Evolutionary conservation across 2,888 invertebrate species (phyloP).

Genomic region (Crepidodera aurea): DNA sequence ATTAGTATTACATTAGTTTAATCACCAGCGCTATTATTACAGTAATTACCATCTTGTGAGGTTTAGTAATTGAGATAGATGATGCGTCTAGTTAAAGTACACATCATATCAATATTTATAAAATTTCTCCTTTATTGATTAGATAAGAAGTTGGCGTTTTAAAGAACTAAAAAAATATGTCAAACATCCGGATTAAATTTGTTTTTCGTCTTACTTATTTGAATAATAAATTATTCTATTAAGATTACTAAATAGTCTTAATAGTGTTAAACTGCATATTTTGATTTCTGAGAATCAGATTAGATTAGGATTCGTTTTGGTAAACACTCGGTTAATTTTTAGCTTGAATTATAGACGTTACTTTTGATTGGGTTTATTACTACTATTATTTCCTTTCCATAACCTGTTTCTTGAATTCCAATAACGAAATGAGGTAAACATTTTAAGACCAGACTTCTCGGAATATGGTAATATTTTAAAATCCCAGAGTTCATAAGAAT

Average conservation of each 20-base stretch:
- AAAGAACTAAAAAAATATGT: too few relatives aligned
- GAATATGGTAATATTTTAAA: not conserved
- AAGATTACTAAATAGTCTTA: too few relatives aligned
- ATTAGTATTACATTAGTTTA: slow-evolving; percentile 1
- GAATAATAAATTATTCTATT: too few relatives aligned
- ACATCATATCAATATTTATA: not conserved
- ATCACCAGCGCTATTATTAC: slow-evolving; percentile 1
- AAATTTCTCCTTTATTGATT: too few relatives aligned
- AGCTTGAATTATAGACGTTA: too few relatives aligned
- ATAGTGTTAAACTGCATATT: too few relatives aligned
- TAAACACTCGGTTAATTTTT: not conserved
- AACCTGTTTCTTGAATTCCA: not conserved
- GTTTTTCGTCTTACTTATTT: too few relatives aligned
- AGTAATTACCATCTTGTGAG: slow-evolving; percentile 5
- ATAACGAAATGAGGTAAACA: not conserved
- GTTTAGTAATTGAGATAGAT: not conserved
- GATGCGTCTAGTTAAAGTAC: not conserved
- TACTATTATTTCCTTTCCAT: too few relatives aligned
- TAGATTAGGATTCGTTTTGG: not conserved
- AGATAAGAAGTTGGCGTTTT: too few relatives aligned
- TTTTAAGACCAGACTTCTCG: too few relatives aligned
- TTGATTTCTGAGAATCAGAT: not conserved
- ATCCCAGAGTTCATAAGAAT: not conserved
- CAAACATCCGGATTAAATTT: too few relatives aligned
- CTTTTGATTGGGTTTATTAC: too few relatives aligned